Percentiles rank a stretch among this genome's conserved stretches.
Conservation (phyloP, 23 tunicate genomes). For the Halocynthia roretzi region DNA sequence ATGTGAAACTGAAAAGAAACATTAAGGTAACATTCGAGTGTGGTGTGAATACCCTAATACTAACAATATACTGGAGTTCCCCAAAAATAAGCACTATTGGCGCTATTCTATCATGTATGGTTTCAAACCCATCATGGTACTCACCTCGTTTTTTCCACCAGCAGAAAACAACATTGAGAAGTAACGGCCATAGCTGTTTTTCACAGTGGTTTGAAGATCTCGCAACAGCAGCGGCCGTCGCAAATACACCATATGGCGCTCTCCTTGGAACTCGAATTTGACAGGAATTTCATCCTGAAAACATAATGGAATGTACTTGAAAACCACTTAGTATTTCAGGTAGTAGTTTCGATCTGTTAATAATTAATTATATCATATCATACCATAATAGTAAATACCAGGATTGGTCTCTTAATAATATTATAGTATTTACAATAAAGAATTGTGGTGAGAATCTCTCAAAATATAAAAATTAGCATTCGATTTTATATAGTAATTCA, state of each 20-base stretch:
- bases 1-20: constrained; percentile 42
- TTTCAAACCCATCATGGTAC: background rate
- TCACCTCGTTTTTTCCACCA: constrained; percentile 70
- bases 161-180: constrained; percentile 72
- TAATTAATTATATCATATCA: too few relatives aligned
- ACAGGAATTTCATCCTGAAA: constrained; percentile 39
- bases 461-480: too few relatives aligned
- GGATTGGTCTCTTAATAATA: too few relatives aligned
- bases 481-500: too few relatives aligned
- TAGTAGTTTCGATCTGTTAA: too few relatives aligned
- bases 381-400: too few relatives aligned
- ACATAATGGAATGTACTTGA: background rate
- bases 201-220: constrained; percentile 34
- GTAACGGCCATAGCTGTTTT: constrained; percentile 33
- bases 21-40: too few relatives aligned
- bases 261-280: constrained; percentile 79
- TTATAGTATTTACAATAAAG: too few relatives aligned
- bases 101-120: background rate
- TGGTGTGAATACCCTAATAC: too few relatives aligned
- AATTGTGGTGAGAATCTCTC: too few relatives aligned
- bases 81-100: background rate
- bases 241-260: constrained; percentile 52
- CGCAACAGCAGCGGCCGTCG: constrained; percentile 51
- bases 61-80: too few relatives aligned
- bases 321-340: too few relatives aligned